Conservation (phyloP, 2,888 invertebrate species). For the Malthinus flaveolus region DNA sequence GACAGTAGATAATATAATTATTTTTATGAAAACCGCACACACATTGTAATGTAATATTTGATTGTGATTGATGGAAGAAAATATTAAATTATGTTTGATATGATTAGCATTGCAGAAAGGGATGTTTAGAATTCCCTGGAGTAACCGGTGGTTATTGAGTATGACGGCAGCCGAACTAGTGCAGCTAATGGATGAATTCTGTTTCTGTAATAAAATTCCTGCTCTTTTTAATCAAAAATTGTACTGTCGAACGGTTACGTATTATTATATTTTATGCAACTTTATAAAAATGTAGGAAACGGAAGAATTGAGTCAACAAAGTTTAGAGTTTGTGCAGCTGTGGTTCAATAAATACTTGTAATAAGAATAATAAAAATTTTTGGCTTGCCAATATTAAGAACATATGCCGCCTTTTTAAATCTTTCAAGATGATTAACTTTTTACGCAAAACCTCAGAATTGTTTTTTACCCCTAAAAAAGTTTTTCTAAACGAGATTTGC, state of each 20-base stretch:
- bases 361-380: too few relatives aligned
- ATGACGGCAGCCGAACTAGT: slow-evolving; percentile 10
- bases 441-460: too few relatives aligned
- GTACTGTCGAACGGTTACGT: too few relatives aligned
- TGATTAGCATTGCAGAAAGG: slow-evolving; percentile 25
- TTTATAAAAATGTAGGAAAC: too few relatives aligned
- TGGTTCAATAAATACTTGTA: too few relatives aligned
- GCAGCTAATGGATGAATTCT: slow-evolving; percentile 11
- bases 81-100: slow-evolving; percentile 28
- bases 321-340: too few relatives aligned
- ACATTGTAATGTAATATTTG: slow-evolving; percentile 22
- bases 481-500: not conserved
- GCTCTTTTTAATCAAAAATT: not conserved
- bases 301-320: too few relatives aligned
- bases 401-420: too few relatives aligned
- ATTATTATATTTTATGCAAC: too few relatives aligned
- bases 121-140: slow-evolving; percentile 16
- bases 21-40: slow-evolving; percentile 27
- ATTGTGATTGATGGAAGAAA: slow-evolving; percentile 28
- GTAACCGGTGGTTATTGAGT: slow-evolving; percentile 18
- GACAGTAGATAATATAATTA: slow-evolving; percentile 24
- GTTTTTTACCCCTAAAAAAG: not conserved
- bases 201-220: not conserved
- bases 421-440: too few relatives aligned
- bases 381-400: too few relatives aligned